Base-by-base conservation (phyloP, 1,140 invertebrate genomes). In the Drosophila auraria region DNA sequence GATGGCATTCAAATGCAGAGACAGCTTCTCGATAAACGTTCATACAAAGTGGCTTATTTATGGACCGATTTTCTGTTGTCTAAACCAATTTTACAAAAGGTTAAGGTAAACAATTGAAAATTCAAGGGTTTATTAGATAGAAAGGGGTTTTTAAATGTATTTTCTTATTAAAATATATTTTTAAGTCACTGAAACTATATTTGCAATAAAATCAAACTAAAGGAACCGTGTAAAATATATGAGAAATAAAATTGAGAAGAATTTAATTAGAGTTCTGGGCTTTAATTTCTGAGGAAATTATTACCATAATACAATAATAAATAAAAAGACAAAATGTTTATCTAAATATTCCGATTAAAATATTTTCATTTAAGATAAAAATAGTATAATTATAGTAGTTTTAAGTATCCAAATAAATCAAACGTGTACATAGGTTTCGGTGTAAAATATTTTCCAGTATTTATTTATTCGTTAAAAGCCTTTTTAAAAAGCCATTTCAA, bases 1-100 rank as follows among this genome's bases (percentile, higher is more conserved):
- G 15, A 30, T 23, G 45, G 47, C 47, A 70, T 66, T 66, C 38
- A 53, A 36, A 53, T 45, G 49, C 51, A 70, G 12, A 42, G 62
- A 53, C 36, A 65, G 36, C 62, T 12, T 20, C 56, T 20, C 56
- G 6, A 65, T 65, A 65, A 44, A 65, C 38, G 62, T 44, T 44
- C 40, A 36, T 23, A 25, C 66, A 68, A 68, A 54, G 62, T 33
- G 12, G 12, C 20, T 68, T 38, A 44, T 56, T 69, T 47, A 68
- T 33, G 40, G 47, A 53, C 0, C 27, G 63, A 36, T 70, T 70
- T 51, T 14, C 33, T 64, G 40, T 36, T 51, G 61, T 42, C 60
- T 36, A 53, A 51, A 25, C 45, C 25, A 44, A 64, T 42, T 50
- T 25, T 54, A n/a, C 5, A 33, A 7, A 36, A 11, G 9, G 12